A percentile compares a stretch with the other conserved stretches of the same genome.
These are phyloP conservation scores for Patella pellucida DNA, from an alignment of 2,888 invertebrate species.

Conservation along the genomic window DNA sequence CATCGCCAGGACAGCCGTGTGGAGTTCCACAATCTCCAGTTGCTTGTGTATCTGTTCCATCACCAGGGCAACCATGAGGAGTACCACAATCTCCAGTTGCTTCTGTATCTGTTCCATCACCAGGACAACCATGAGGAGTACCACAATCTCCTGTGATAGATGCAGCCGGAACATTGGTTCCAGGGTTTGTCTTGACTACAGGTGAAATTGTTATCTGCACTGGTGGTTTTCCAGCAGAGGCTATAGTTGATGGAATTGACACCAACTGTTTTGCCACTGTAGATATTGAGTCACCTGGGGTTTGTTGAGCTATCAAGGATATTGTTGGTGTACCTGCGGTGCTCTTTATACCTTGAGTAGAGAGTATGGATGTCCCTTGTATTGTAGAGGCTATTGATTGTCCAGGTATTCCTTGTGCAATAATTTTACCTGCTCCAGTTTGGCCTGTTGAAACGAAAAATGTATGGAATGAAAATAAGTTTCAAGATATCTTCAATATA, in stretches of 20 bases:
- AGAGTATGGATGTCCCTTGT: conserved; percentile 38
- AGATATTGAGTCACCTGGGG: conserved; percentile 39
- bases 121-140: conserved; percentile 30
- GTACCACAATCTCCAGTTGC: conserved; percentile 26
- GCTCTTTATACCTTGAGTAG: conserved; percentile 17
- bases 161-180: conserved; percentile 13
- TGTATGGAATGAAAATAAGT: too few relatives aligned
- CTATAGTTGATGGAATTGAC: conserved; percentile 24
- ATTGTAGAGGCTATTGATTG: conserved; percentile 49
- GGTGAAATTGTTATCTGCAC: conserved; percentile 62
- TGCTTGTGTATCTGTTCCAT: conserved; percentile 19
- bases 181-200: conserved; percentile 30
- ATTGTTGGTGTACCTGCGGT: conserved; percentile 42
- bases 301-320: conserved; percentile 55
- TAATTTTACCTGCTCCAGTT: background rate
- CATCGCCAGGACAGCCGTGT: conserved; percentile 32
- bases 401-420: background rate
- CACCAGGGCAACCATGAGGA: conserved; percentile 16
- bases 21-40: conserved; percentile 24
- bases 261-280: conserved; percentile 35
- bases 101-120: conserved; percentile 27
- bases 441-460: background rate
- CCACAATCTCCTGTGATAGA: conserved; percentile 27
- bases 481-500: too few relatives aligned
- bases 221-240: conserved; percentile 43